phyloP scores from a whole-genome alignment of 2,888 invertebrate genomes.

The Trichogramma dendrolimi region DNA sequence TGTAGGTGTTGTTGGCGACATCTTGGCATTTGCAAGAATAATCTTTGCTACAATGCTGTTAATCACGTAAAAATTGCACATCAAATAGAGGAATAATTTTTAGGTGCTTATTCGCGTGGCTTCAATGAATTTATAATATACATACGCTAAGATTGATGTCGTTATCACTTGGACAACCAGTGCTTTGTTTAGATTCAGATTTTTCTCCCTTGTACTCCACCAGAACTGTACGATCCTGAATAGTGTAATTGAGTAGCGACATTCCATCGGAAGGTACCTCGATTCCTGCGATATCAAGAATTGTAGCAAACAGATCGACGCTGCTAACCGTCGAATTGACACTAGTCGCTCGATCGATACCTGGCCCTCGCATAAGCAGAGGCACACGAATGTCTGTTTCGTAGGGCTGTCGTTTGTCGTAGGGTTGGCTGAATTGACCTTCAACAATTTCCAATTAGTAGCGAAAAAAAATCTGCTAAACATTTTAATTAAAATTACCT shows the following conservation, averaged over 20 bases:
- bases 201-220: slow-evolving; percentile 82
- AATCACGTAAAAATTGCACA: slow-evolving; percentile 31
- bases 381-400: slow-evolving; percentile 86
- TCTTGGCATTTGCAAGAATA: slow-evolving; percentile 84
- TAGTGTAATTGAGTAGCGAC: slow-evolving; percentile 38
- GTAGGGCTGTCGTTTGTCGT: slow-evolving; percentile 87
- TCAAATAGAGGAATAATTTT: background rate
- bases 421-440: slow-evolving; percentile 85
- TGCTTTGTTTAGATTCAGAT: slow-evolving; percentile 51
- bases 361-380: slow-evolving; percentile 74
- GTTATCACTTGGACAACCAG: slow-evolving; percentile 63
- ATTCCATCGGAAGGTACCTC: slow-evolving; percentile 50
- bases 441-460: slow-evolving; percentile 24
- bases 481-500: slow-evolving; percentile 54
- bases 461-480: background rate
- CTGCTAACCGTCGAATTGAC: slow-evolving; percentile 62
- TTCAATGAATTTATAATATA: slow-evolving; percentile 26
- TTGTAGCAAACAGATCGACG: slow-evolving; percentile 82
- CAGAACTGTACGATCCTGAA: slow-evolving; percentile 59
- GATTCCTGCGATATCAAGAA: slow-evolving; percentile 68
- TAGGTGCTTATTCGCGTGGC: background rate
- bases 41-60: slow-evolving; percentile 63
- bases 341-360: slow-evolving; percentile 54
- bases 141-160: slow-evolving; percentile 63
- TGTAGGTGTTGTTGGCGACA: slow-evolving; percentile 76